phyloP scores from a whole-genome alignment of 2,797 vertebrate species.

The Yasuhikotakia modesta region DNA sequence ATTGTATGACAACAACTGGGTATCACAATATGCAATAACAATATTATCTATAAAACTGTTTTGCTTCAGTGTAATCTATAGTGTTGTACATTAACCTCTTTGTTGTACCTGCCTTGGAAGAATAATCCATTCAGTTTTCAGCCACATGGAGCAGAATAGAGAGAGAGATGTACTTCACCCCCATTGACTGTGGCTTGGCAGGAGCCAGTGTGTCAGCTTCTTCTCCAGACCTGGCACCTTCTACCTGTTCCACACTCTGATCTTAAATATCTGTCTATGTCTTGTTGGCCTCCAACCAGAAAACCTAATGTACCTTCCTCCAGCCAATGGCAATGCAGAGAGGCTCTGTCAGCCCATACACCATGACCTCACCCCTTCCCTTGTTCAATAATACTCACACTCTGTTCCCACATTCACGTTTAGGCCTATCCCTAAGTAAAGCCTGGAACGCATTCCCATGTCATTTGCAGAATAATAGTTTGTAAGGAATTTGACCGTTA shows the following conservation, averaged over 20 bases:
- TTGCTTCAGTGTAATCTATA: not conserved
- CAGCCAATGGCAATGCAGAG: slow-evolving; percentile 32
- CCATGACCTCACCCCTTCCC: slow-evolving; percentile 8
- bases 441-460: not conserved
- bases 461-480: slow-evolving; percentile 2
- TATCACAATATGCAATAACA: not conserved
- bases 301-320: slow-evolving; percentile 31
- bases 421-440: slow-evolving; percentile 31
- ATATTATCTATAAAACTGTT: not conserved
- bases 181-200: slow-evolving; percentile 20
- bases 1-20: not conserved
- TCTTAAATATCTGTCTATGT: slow-evolving; percentile 52
- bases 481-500: not conserved
- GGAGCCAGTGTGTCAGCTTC: slow-evolving; percentile 30
- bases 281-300: slow-evolving; percentile 38
- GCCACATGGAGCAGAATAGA: not conserved
- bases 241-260: slow-evolving; percentile 44
- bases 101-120: not conserved
- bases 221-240: slow-evolving; percentile 39
- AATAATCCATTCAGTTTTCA: not conserved
- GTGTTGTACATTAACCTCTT: not conserved
- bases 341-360: slow-evolving; percentile 29
- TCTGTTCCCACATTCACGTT: slow-evolving; percentile 5
- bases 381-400: slow-evolving; percentile 14
- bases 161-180: slow-evolving; percentile 27